A percentile compares a stretch with the other conserved stretches of the same genome.
phyloP scores from a whole-genome alignment of 2,113 vertebrate genomes.

The Phaetusa simplex region DNA sequence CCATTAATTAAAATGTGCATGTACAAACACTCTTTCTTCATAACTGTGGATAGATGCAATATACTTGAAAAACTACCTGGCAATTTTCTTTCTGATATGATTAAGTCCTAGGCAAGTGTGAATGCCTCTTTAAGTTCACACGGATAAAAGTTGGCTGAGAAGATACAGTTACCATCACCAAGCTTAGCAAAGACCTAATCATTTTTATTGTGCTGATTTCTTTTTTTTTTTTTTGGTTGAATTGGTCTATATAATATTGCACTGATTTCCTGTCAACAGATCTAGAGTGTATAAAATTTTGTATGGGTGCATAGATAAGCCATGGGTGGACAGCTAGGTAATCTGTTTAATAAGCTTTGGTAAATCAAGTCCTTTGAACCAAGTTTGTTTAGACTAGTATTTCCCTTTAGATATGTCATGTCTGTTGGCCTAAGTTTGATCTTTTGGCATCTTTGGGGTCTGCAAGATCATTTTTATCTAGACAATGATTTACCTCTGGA shows the following conservation, averaged over 20 bases:
- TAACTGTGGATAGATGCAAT: neutral
- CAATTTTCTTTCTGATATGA: neutral
- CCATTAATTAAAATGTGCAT: neutral
- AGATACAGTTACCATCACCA: neutral
- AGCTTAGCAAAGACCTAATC: neutral
- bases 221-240: neutral
- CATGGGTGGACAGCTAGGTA: neutral
- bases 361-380: neutral
- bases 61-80: neutral
- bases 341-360: neutral
- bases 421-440: neutral
- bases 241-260: neutral
- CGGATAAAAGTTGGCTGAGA: neutral
- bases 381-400: neutral
- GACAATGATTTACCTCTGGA: neutral
- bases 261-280: neutral
- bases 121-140: neutral
- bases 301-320: accelerated
- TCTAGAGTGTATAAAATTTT: neutral
- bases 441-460: neutral
- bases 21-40: neutral
- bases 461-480: neutral
- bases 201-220: neutral
- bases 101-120: neutral
- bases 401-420: neutral